phyloP scores from a whole-genome alignment of 1,140 invertebrate genomes.

The Conus betulinus region DNA sequence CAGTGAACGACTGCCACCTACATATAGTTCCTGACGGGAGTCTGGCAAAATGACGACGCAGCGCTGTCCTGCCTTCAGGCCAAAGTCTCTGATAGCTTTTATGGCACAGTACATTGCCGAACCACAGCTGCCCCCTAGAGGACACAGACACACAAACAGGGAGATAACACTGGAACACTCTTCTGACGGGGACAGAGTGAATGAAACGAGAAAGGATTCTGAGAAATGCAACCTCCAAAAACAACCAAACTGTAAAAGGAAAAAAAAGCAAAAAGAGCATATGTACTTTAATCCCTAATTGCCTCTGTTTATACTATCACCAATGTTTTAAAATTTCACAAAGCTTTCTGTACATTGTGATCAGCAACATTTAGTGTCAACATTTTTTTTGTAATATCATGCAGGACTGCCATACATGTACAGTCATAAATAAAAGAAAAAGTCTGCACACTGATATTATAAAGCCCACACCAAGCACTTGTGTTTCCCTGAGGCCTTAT shows the following conservation, averaged over 20 bases:
- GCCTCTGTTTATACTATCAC: no score
- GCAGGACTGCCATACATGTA: no score
- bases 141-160: not conserved
- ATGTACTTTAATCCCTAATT: no score
- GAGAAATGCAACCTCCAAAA: not conserved
- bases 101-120: slow-evolving; percentile 87
- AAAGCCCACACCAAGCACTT: no score
- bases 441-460: no score
- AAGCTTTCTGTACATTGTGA: no score
- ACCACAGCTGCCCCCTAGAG: slow-evolving; percentile 87
- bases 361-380: no score
- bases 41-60: slow-evolving; percentile 92
- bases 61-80: slow-evolving; percentile 86
- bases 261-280: no score
- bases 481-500: no score
- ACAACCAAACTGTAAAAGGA: not conserved
- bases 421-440: no score
- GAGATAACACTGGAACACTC: not conserved
- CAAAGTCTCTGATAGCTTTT: slow-evolving; percentile 81
- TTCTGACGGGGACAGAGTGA: not conserved
- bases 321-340: no score
- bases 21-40: slow-evolving; percentile 97
- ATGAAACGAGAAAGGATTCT: not conserved
- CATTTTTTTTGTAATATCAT: no score
- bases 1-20: slow-evolving; percentile 50